Base-by-base conservation (phyloP, 2,888 invertebrate genomes). In the Megalurothrips usitatus region DNA sequence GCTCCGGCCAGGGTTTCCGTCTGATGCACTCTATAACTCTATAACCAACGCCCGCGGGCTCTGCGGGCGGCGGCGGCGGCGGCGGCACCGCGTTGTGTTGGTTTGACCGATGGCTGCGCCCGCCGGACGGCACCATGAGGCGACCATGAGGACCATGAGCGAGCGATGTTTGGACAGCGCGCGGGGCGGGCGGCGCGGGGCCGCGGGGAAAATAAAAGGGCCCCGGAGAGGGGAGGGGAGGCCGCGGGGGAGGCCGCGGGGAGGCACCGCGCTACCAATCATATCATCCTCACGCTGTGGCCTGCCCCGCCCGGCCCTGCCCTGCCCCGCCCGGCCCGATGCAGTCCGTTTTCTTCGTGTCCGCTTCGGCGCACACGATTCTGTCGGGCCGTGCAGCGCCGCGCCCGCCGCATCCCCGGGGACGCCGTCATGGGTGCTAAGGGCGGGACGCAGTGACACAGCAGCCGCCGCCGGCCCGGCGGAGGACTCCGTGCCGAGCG, bases 351-450 rank as follows among this genome's bases (percentile, higher is more conserved):
- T 58, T 58, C n/a, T 75, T 75, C 26, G 68, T 75, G 68, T 75
- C 26, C 68, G 68, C 68, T 75, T 75, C 68, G 68, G 68, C 68
- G 68, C 68, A 75, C 68, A 75, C 68, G 68, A 75, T 26, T 75
- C 23, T n/a, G n/a, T 26, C 34, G 68, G 68, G 68, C 11, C 34
- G 34, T 6, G 6, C 34, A 2, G 34, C 34, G 6, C 34, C 34
- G 34, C 34, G 34, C 34, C 34, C 34, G 6, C 34, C 34, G 34
- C 34, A 43, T 6, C 34, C 34, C 34, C 34, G 6, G 3, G 34
- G 34, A 43, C 34, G 34, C 34, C 34, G 34, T 43, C 34, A 43
- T 43, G 34, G 34, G 34, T 43, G 34, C 34, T 43, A 43, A 43
- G 34, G 34, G n/a, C n/a, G 34, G 34, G 6, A 43, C 34, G 6